These are phyloP conservation scores for Luscinia megarhynchos DNA, from an alignment of 2,797 vertebrate genomes.

Conservation along the genomic window DNA sequence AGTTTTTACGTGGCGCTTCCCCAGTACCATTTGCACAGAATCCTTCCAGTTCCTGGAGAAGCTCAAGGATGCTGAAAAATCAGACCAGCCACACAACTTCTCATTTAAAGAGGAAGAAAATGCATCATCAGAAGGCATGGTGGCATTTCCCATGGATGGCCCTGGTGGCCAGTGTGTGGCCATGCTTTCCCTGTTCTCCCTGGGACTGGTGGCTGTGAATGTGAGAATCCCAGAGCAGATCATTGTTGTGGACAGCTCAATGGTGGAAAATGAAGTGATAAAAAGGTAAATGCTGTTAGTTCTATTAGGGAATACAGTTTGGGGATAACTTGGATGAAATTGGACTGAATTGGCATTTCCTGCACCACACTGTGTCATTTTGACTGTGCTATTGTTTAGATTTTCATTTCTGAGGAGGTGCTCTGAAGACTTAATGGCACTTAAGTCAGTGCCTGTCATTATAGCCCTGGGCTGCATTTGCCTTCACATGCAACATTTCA, in stretches of 20 bases:
- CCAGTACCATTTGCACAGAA: constrained; percentile 84
- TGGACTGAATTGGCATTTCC: not conserved
- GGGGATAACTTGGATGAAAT: not conserved
- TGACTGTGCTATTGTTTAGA: not conserved
- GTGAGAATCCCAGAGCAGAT: constrained; percentile 93
- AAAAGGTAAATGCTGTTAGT: constrained; percentile 82
- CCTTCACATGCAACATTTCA: not conserved
- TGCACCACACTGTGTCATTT: not conserved
- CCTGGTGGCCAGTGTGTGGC: constrained; percentile 86
- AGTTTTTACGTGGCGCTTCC: constrained; percentile 92
- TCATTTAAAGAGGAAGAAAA: constrained; percentile 80
- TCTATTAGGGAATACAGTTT: not conserved
- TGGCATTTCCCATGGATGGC: constrained; percentile 84
- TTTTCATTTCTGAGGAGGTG: not conserved
- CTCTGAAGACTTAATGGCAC: not conserved
- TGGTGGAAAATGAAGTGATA: constrained; percentile 90
- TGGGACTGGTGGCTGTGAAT: constrained; percentile 86
- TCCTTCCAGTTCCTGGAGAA: constrained; percentile 83
- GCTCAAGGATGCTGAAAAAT: constrained; percentile 72
- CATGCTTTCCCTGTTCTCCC: constrained; percentile 84
- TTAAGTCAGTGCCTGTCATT: not conserved
- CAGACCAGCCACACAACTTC: constrained; percentile 69
- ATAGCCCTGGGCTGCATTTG: not conserved
- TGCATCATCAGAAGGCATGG: constrained; percentile 69
- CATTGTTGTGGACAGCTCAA: constrained; percentile 91